Evolutionary conservation across 2,888 invertebrate species (phyloP).

Genomic region (Melanchra persicariae): DNA sequence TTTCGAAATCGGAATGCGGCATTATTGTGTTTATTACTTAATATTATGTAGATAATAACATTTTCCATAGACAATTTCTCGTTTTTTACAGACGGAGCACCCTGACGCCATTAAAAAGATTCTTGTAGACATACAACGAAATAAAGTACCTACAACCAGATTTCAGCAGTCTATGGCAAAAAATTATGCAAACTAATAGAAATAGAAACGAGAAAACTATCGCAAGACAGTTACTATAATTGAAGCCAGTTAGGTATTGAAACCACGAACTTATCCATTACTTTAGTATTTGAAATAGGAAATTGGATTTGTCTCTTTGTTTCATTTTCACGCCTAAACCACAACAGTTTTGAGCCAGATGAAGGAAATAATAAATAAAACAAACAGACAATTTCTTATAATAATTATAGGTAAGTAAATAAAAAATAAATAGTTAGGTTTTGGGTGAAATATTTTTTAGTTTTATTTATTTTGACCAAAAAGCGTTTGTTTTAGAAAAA

Average conservation of each 20-base stretch:
- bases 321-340: background rate
- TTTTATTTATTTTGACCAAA: too few species aligned
- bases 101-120: too few species aligned
- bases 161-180: conserved; percentile 11
- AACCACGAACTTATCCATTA: conserved; percentile 50
- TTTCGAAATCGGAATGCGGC: too few species aligned
- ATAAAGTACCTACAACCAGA: background rate
- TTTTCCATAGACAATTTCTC: too few species aligned
- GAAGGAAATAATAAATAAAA: too few species aligned
- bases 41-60: too few species aligned
- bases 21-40: background rate
- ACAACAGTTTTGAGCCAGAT: too few species aligned
- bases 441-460: too few species aligned
- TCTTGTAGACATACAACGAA: background rate
- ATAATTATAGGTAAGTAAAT: too few species aligned
- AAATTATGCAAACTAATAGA: conserved; percentile 11
- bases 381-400: too few species aligned
- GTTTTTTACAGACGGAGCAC: background rate
- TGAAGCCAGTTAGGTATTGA: conserved; percentile 30
- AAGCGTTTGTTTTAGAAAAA: too few species aligned
- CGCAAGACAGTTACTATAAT: conserved; percentile 40
- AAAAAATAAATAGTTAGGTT: too few species aligned
- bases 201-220: conserved; percentile 40
- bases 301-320: background rate
- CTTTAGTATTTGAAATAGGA: background rate